A percentile compares a stretch with the other conserved stretches of the same genome.
Evolutionary conservation across 1,140 invertebrate genomes (phyloP).

Genomic region (Caenorhabditis remanei): DNA sequence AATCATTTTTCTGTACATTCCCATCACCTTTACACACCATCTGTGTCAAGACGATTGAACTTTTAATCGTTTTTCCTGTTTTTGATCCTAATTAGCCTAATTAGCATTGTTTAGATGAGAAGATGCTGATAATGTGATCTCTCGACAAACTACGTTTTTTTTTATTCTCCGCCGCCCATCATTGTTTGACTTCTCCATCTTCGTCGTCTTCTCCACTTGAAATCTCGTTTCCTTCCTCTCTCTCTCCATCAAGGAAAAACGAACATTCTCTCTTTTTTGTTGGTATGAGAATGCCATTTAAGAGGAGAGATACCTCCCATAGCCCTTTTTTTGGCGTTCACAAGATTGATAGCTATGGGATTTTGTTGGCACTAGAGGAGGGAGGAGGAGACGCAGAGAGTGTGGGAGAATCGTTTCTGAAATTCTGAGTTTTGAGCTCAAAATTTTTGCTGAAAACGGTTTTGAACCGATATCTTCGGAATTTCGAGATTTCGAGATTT

Average conservation of each 20-base stretch:
- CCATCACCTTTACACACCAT: too few relatives aligned
- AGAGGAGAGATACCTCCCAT: neutral
- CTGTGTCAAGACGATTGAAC: neutral
- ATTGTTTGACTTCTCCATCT: conserved; percentile 36
- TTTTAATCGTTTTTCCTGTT: conserved; percentile 15
- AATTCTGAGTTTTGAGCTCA: too few relatives aligned
- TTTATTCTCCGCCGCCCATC: neutral
- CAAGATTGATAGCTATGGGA: conserved; percentile 30
- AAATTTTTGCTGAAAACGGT: too few relatives aligned
- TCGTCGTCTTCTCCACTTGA: neutral
- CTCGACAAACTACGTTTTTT: neutral
- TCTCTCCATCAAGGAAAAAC: neutral
- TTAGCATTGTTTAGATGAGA: neutral
- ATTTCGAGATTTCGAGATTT: too few relatives aligned
- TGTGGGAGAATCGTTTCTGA: too few relatives aligned
- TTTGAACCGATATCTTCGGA: too few relatives aligned
- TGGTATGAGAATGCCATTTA: neutral
- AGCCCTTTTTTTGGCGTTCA: neutral
- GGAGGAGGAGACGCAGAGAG: too few relatives aligned
- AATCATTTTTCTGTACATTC: too few relatives aligned
- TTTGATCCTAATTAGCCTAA: too few relatives aligned
- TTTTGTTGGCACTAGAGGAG: neutral
- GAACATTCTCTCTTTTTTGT: neutral
- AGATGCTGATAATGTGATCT: conserved; percentile 22
- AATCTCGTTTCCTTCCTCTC: conserved; percentile 11